These are phyloP conservation scores for Trachelus troglodyta DNA, from an alignment of 2,888 invertebrate species.

Conservation along the genomic window DNA sequence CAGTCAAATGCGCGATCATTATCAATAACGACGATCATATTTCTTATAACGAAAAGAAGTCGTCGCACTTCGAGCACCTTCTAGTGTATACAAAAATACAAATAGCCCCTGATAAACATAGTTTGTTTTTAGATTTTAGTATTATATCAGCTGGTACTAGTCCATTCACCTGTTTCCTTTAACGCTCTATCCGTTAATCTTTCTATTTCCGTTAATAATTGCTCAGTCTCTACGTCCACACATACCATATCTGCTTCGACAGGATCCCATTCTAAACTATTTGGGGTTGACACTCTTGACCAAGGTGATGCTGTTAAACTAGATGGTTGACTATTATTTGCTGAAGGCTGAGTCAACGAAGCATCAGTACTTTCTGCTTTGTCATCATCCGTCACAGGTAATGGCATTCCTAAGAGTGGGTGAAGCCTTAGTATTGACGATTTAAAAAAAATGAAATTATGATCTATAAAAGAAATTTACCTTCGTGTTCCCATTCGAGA, in stretches of 20 bases:
- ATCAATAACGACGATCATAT: too few relatives aligned
- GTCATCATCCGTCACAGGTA: constrained; percentile 36
- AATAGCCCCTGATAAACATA: constrained; percentile 35
- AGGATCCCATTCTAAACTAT: constrained; percentile 78
- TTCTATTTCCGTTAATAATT: constrained; percentile 76
- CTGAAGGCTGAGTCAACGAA: constrained; percentile 47
- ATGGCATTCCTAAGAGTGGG: constrained; percentile 42
- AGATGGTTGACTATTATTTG: constrained; percentile 53
- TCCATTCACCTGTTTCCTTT: constrained; percentile 73
- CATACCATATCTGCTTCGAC: constrained; percentile 70
- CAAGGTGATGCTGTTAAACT: constrained; percentile 65
- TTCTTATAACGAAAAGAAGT: too few relatives aligned
- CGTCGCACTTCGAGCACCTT: constrained; percentile 5
- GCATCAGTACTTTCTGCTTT: constrained; percentile 38
- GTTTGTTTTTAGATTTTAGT: constrained; percentile 21
- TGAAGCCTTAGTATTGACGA: background rate
- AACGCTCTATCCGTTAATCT: constrained; percentile 74
- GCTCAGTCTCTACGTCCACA: constrained; percentile 75
- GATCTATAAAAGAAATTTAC: constrained; percentile 30
- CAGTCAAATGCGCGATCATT: too few relatives aligned
- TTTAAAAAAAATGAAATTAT: background rate
- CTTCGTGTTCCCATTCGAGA: constrained; percentile 79
- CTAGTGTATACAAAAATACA: constrained; percentile 57
- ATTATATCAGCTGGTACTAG: constrained; percentile 54
- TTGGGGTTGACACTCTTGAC: constrained; percentile 74